Evolutionary conservation across 2,888 invertebrate species (phyloP), one percentile per base, ranked within the genome.

Genomic region (Boloria euphrosyne): DNA sequence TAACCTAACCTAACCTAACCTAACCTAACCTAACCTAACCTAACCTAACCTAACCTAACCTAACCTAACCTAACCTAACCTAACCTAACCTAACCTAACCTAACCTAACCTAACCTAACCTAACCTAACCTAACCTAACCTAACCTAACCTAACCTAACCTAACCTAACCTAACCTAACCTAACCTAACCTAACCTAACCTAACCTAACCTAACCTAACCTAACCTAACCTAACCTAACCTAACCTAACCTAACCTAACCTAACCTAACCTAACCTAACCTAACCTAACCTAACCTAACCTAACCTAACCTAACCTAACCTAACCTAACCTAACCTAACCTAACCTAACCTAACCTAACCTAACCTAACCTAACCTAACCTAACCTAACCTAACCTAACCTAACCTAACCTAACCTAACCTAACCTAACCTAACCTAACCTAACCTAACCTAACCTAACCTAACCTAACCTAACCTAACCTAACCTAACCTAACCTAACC

Each of bases 331-430:
- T 27, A 60, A 66, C 68, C 68, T 68, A 68, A 68, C 68, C 68
- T 68, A 68, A 68, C 68, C 68, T 68, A 68, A 68, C 68, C 68
- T 68, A 68, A 68, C 68, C 68, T n/a, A n/a, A n/a, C n/a, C n/a
- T n/a, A n/a, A n/a, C n/a, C n/a, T n/a, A n/a, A n/a, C n/a, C n/a
- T n/a, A n/a, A n/a, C n/a, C 63, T 63, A 68, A 62, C 69, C 66
- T 66, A 69, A 66, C 69, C 66, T 69, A 60, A 60, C 60, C 58
- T 60, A 60, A 60, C 60, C 67, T 67, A 67, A 67, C 67, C 67
- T 69, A 71, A 71, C 71, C 71, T 71, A 71, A 71, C 72, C 69
- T n/a, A n/a, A n/a, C 70, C 67, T 65, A 67, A 70, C 67, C 69
- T 65, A 70, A 70, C 72, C 71, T 68, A 71, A n/a, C n/a, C n/a